Conservation (phyloP, 2,888 invertebrate species). For the Habroteleia sp. region DNA sequence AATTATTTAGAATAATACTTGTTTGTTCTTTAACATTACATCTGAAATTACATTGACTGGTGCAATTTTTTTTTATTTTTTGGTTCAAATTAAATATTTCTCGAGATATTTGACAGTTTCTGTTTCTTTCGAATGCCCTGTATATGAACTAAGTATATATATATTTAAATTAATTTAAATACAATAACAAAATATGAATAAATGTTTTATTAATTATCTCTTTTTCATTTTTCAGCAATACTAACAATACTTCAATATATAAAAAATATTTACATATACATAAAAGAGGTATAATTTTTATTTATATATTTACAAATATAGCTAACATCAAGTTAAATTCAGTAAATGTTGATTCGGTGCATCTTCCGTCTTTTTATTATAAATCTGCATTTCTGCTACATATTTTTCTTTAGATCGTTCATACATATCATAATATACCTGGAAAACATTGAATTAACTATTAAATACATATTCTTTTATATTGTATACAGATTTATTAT, state of each 20-base stretch:
- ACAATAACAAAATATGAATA: too few species aligned
- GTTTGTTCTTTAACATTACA: too few species aligned
- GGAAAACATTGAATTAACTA: constrained; percentile 72
- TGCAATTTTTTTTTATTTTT: too few species aligned
- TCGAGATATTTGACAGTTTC: too few species aligned
- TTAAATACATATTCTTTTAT: too few species aligned
- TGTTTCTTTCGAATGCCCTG: too few species aligned
- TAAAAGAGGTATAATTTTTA: constrained; percentile 64
- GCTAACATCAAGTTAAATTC: constrained; percentile 83
- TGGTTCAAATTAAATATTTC: too few species aligned
- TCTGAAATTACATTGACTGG: too few species aligned
- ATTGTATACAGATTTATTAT: neutral
- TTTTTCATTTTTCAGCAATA: neutral
- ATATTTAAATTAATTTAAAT: too few species aligned
- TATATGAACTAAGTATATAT: too few species aligned
- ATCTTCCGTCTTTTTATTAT: constrained; percentile 79
- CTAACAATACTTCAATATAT: constrained; percentile 20
- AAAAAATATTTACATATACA: constrained; percentile 43
- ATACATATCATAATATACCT: constrained; percentile 88
- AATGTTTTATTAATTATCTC: too few species aligned
- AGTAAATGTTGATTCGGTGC: constrained; percentile 75
- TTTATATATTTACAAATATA: constrained; percentile 71
- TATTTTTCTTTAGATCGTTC: constrained; percentile 90
- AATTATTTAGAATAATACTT: too few species aligned
- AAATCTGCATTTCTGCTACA: constrained; percentile 86